Conservation (phyloP, 1,140 invertebrate genomes). For the Orchesella cincta region DNA sequence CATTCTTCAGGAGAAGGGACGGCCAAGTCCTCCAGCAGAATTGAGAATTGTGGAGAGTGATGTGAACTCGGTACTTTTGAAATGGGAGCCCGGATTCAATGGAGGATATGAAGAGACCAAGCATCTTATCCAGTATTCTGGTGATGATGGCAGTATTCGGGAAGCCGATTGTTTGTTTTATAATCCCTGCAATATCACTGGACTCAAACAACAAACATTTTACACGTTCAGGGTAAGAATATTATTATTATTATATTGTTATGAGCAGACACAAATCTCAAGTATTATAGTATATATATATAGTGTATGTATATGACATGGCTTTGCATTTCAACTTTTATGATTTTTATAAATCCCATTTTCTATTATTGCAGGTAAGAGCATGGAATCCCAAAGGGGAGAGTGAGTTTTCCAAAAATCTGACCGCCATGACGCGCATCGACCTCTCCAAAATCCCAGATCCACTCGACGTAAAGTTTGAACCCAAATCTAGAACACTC, state of each 20-base stretch:
- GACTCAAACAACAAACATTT: conserved; percentile 77
- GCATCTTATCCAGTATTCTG: conserved; percentile 42
- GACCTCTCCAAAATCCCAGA: conserved; percentile 72
- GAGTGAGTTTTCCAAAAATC: conserved; percentile 80
- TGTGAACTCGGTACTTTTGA: conserved; percentile 73
- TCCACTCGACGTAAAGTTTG: conserved; percentile 77
- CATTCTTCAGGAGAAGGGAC: conserved; percentile 57
- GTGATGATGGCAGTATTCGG: conserved; percentile 56
- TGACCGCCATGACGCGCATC: conserved; percentile 74
- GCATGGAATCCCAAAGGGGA: conserved; percentile 80
- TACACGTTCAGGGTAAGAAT: conserved; percentile 79
- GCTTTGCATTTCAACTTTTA: too few relatives aligned
- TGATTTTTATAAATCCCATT: too few relatives aligned
- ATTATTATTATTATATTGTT: too few relatives aligned
- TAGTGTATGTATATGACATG: too few relatives aligned
- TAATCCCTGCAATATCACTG: conserved; percentile 83
- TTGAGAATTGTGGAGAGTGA: conserved; percentile 70
- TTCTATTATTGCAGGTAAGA: conserved; percentile 66
- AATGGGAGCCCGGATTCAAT: conserved; percentile 86
- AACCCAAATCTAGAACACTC: conserved; percentile 71
- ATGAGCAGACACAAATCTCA: too few relatives aligned
- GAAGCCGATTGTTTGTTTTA: conserved; percentile 79
- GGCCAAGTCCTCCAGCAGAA: conserved; percentile 75
- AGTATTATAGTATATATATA: too few relatives aligned
- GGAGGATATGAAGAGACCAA: conserved; percentile 59